A percentile compares a stretch with the other conserved stretches of the same genome.
phyloP scores from a whole-genome alignment of 2,888 invertebrate genomes.

The Scaptomyza cyrtandrae region DNA sequence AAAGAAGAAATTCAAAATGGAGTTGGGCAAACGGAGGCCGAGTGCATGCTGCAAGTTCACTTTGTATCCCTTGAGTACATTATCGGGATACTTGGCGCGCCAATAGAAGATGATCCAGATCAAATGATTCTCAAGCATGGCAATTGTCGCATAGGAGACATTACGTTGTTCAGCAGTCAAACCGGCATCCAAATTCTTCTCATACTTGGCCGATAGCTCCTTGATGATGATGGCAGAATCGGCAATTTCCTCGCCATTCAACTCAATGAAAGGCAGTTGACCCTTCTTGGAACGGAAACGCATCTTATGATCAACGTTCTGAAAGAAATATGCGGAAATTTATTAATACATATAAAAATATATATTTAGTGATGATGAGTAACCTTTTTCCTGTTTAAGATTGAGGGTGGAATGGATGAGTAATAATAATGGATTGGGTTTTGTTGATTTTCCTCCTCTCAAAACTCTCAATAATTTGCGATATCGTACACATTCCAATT shows the following conservation, averaged over 20 bases:
- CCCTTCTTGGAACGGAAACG: slow-evolving; percentile 97
- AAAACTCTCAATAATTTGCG: slow-evolving; percentile 21
- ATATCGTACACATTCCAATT: slow-evolving; percentile 53
- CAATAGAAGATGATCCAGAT: slow-evolving; percentile 96
- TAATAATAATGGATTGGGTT: slow-evolving; percentile 34
- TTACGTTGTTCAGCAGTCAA: slow-evolving; percentile 94
- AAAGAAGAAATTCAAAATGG: slow-evolving; percentile 95
- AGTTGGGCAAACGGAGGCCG: slow-evolving; percentile 94
- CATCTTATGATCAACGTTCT: slow-evolving; percentile 98
- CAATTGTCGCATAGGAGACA: slow-evolving; percentile 95
- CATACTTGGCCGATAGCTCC: slow-evolving; percentile 92
- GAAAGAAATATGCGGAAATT: slow-evolving; percentile 63
- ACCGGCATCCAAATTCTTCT: slow-evolving; percentile 92
- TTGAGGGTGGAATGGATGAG: slow-evolving; percentile 36
- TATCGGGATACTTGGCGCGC: slow-evolving; percentile 96
- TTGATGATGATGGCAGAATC: slow-evolving; percentile 96
- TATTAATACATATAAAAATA: not conserved
- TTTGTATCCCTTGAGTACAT: slow-evolving; percentile 95
- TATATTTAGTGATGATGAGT: slow-evolving; percentile 27
- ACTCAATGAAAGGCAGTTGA: slow-evolving; percentile 96
- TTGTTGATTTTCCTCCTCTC: slow-evolving; percentile 20
- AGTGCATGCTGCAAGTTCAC: slow-evolving; percentile 95
- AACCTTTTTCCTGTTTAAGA: slow-evolving; percentile 14
- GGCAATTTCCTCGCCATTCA: slow-evolving; percentile 97
- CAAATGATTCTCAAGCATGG: slow-evolving; percentile 97